These are phyloP conservation scores for Phanerotoma sp. DNA, from an alignment of 2,888 invertebrate species.

Conservation along the genomic window DNA sequence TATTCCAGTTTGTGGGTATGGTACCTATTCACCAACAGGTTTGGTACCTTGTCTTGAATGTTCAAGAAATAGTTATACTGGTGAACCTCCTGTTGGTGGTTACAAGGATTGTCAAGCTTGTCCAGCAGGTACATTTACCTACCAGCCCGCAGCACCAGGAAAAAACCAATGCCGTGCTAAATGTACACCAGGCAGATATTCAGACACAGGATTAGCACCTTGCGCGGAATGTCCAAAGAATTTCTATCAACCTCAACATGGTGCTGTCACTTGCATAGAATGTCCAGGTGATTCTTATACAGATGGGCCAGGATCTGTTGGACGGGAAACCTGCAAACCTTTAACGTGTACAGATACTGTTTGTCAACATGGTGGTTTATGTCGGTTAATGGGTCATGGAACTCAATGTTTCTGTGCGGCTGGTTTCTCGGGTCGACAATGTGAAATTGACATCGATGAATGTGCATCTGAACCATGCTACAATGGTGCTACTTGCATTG, in stretches of 20 bases:
- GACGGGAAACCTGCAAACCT: conserved; percentile 82
- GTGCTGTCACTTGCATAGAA: conserved; percentile 83
- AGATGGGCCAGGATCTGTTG: conserved; percentile 74
- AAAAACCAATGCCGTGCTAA: conserved; percentile 83
- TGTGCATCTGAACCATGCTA: conserved; percentile 93
- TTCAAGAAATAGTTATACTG: conserved; percentile 86
- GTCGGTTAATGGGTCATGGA: conserved; percentile 85
- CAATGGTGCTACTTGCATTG: conserved; percentile 89
- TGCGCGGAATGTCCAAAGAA: conserved; percentile 91
- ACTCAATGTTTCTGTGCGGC: conserved; percentile 93
- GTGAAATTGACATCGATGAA: conserved; percentile 94
- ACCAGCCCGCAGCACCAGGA: conserved; percentile 86
- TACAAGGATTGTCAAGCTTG: conserved; percentile 94
- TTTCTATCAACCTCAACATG: conserved; percentile 85
- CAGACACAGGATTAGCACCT: conserved; percentile 89
- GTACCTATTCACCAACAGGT: conserved; percentile 93
- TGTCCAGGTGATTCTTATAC: conserved; percentile 92
- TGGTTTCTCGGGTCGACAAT: conserved; percentile 89
- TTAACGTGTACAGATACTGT: conserved; percentile 85
- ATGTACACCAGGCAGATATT: conserved; percentile 88
- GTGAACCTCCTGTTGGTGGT: conserved; percentile 84
- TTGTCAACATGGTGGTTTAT: conserved; percentile 89
- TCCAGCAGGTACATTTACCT: conserved; percentile 85
- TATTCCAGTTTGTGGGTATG: conserved; percentile 92
- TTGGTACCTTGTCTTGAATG: conserved; percentile 93